Conservation (phyloP, 2,888 invertebrate genomes). For the Ashinkailepas kermadecensis region DNA sequence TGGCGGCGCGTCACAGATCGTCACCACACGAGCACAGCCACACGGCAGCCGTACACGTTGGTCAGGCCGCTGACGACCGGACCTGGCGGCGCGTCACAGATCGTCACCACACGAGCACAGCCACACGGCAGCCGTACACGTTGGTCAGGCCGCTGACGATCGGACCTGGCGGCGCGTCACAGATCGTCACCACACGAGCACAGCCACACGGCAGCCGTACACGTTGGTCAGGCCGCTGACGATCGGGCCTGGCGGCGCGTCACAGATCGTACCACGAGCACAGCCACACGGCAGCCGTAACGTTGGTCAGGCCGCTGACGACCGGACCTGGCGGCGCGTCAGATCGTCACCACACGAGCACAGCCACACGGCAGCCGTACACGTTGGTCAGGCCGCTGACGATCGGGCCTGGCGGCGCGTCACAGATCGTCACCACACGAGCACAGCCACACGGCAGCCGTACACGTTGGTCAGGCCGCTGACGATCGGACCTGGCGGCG, state of each 20-base stretch:
- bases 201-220: slow-evolving; percentile 92
- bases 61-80: slow-evolving; percentile 34
- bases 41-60: slow-evolving; percentile 83
- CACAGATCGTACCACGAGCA: not conserved
- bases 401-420: slow-evolving; percentile 32
- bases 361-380: slow-evolving; percentile 92
- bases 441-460: too few relatives aligned
- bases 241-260: slow-evolving; percentile 32
- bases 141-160: slow-evolving; percentile 34
- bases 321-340: slow-evolving; percentile 32
- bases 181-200: not conserved
- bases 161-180: slow-evolving; percentile 30
- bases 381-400: slow-evolving; percentile 46
- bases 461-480: slow-evolving; percentile 53
- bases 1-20: slow-evolving; percentile 16
- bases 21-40: too few relatives aligned
- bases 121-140: slow-evolving; percentile 92
- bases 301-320: slow-evolving; percentile 42
- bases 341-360: not conserved
- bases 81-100: slow-evolving; percentile 27
- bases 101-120: not conserved
- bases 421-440: not conserved
- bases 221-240: slow-evolving; percentile 46
- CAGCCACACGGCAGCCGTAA: slow-evolving; percentile 95
- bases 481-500: slow-evolving; percentile 33